A percentile compares a stretch with the other conserved stretches of the same genome.
phyloP scores from a whole-genome alignment of 2,888 invertebrate genomes.

The Campoletis raptor region DNA sequence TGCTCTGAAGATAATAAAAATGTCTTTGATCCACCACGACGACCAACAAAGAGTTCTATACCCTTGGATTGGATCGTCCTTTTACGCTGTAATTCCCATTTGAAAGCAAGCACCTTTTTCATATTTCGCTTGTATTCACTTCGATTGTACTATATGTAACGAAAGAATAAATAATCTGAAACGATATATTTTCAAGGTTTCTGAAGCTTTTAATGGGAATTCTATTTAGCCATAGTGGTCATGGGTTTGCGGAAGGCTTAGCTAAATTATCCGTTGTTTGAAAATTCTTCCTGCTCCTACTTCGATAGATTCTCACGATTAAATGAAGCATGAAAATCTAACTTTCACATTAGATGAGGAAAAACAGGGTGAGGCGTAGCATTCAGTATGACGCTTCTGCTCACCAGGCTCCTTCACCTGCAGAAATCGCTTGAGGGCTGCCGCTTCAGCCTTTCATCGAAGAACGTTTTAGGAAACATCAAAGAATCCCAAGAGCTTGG shows the following conservation, averaged over 20 bases:
- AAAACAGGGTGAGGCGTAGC: constrained; percentile 28
- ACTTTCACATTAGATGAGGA: constrained; percentile 34
- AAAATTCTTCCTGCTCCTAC: constrained; percentile 71
- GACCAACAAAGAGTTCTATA: constrained; percentile 24
- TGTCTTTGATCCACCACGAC: constrained; percentile 60
- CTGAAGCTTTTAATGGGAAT: constrained; percentile 39
- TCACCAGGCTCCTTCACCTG: constrained; percentile 78
- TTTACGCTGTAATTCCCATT: constrained; percentile 17
- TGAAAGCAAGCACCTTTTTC: neutral
- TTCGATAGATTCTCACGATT: constrained; percentile 80
- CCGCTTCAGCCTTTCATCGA: constrained; percentile 81
- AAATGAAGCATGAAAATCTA: constrained; percentile 80
- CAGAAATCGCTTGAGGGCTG: constrained; percentile 78
- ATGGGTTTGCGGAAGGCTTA: constrained; percentile 73
- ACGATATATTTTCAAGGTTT: neutral
- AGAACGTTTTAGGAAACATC: constrained; percentile 82
- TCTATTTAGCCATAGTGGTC: constrained; percentile 41
- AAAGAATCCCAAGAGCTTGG: constrained; percentile 82
- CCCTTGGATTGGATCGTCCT: neutral
- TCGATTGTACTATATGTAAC: neutral
- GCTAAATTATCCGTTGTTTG: constrained; percentile 74
- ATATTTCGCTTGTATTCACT: constrained; percentile 9
- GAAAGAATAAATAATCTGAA: neutral
- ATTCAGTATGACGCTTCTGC: constrained; percentile 52
- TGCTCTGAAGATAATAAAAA: constrained; percentile 61